Base-by-base conservation (phyloP, 2,113 vertebrate species). In the Oxyruncus cristatus region DNA sequence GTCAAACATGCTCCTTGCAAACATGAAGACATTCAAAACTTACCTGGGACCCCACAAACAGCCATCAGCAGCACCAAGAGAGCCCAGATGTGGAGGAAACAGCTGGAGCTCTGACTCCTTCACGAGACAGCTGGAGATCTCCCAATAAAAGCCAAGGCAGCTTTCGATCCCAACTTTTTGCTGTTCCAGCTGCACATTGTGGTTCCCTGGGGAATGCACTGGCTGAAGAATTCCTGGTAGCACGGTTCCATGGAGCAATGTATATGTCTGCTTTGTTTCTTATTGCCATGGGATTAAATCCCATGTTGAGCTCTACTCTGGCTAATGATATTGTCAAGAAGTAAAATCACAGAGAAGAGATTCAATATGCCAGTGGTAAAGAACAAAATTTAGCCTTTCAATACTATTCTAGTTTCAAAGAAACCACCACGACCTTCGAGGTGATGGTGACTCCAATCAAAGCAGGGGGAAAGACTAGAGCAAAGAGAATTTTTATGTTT, bases 1-100 rank as follows among this genome's bases (percentile, higher is more conserved):
- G 23, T 35, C 68, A 63, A 39, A 77, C 26, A 12, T 8, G 30
- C 50, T 67, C 50, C 72, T 30, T n/a, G 44, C 47, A 81, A 70
- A 56, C 52, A 72, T 3, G 20, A 86, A 44, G 61, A n/a, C 80
- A 58, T 44, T 83, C 56, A 66, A 19, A 63, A 68, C 91, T 92
- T 97, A 95, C 95, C 95, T 95, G 80, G 65, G 92, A 93, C 80
- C 76, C 88, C 70, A 77, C 91, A 82, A 71, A 92, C 39, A 68
- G 88, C 85, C 80, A 15, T 19, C 46, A 49, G 90, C 76, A 89
- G 73, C 86, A 71, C 61, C 5, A 18, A 18, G 73, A 71, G 76
- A 72, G 30, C 62, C 92, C 88, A 95, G 76, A 91, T 84, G 93
- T 65, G 80, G 66, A 95, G 96, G 91, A 93, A 96, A 89, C 88